Base-by-base conservation (phyloP, 2,113 vertebrate genomes). In the cat (Felis catus) region DNA sequence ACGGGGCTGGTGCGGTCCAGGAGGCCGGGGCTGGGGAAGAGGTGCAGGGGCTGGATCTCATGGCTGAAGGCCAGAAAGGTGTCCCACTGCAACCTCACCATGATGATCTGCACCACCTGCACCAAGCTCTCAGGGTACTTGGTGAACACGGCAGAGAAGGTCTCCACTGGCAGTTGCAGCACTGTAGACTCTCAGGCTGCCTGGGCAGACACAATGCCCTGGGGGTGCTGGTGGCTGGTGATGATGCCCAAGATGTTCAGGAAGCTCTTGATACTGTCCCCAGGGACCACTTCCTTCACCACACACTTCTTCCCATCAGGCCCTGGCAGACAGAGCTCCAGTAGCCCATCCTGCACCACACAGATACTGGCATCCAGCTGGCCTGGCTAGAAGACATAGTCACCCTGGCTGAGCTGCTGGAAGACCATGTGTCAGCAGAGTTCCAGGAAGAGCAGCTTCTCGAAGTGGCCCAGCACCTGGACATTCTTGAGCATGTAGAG, bases 401-500 rank as follows among this genome's bases (percentile, higher is more conserved):
- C 99, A 0, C 99, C 99, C 96, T 99, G 99, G 86, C 99, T 98
- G 91, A 99, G 99, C 95, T 99, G 99, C 98, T 99, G 98, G 97
- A 99, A 99, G 55, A 99, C 99, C 99, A 99, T 99, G 99, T 99
- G 99, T 79, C 99, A 99, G 96, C 99, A 99, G 1, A 99, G 99
- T 98, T 99, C 99, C 97, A 99, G 98, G 97, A 99, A 99, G 23
- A 99, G 98, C 0, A 99, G 99, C 98, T 99, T 99, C 98, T 99
- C 99, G 91, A 99, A 99, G 99, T 99, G 99, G 55, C 99, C 99
- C 97, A 99, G 98, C 51, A 99, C 99, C 91, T 99, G 98, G 36
- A 99, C 99, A 0, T 99, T 99, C 98, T 99, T 99, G 55, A 99
- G 99, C 99, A 99, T 99, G 98, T 99, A 99, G 84, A 99, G 99